Percentiles rank a stretch among this genome's conserved stretches.
These are phyloP conservation scores for Anhinga rufa DNA, from an alignment of 2,113 vertebrate species.

Conservation along the genomic window DNA sequence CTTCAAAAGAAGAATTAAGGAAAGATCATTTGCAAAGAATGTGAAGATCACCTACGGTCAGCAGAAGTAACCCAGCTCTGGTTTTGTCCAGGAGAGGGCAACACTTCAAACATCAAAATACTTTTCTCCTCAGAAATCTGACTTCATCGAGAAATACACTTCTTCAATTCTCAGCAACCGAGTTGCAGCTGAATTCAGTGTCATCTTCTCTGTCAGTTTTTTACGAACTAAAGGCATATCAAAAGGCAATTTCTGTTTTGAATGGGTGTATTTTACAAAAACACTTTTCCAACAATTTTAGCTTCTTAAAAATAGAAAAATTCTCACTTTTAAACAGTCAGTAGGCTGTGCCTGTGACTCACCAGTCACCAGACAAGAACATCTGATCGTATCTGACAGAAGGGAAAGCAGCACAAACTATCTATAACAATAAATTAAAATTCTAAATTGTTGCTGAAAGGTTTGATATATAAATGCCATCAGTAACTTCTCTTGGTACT, in stretches of 20 bases:
- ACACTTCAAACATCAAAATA: neutral
- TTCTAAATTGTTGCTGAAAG: neutral
- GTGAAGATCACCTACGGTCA: neutral
- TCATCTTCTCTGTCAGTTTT: neutral
- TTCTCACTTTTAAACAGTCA: neutral
- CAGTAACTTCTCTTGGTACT: neutral
- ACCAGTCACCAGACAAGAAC: constrained; percentile 49
- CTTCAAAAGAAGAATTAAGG: neutral
- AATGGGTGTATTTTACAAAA: neutral
- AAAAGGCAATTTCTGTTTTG: neutral
- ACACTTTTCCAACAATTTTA: neutral
- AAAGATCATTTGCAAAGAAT: neutral
- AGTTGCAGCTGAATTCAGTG: neutral
- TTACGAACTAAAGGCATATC: neutral
- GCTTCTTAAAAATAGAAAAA: neutral
- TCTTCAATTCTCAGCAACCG: neutral
- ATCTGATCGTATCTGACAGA: neutral
- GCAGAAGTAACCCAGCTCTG: neutral
- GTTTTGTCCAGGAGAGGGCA: constrained; percentile 26
- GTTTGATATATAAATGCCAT: neutral
- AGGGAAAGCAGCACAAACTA: neutral
- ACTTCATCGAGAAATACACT: neutral
- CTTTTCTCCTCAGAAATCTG: neutral
- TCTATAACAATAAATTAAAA: neutral
- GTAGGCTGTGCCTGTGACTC: constrained; percentile 45